These are phyloP conservation scores for Pycnonotus jocosus DNA, from an alignment of 2,113 vertebrate genomes.

Conservation along the genomic window DNA sequence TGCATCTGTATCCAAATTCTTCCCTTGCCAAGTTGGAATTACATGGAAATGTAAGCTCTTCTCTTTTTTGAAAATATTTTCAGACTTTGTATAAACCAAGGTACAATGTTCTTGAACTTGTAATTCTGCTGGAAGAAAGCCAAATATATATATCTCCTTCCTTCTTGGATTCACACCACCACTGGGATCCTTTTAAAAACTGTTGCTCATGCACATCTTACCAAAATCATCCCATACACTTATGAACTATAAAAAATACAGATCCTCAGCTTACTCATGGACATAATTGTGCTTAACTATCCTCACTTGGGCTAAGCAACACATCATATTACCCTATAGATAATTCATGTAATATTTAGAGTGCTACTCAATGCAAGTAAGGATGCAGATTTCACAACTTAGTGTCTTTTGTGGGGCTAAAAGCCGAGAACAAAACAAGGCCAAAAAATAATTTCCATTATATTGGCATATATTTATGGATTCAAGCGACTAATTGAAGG, in stretches of 20 bases:
- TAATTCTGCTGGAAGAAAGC: not conserved
- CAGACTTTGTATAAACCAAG: not conserved
- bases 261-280: not conserved
- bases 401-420: not conserved
- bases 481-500: conserved; percentile 40
- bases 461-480: not conserved
- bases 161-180: not conserved
- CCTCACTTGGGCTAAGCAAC: not conserved
- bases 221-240: not conserved
- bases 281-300: not conserved
- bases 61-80: not conserved
- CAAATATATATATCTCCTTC: not conserved
- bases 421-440: not conserved
- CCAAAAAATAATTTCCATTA: not conserved
- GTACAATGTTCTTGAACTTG: not conserved
- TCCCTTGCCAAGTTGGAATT: not conserved
- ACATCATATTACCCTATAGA: not conserved
- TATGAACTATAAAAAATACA: not conserved
- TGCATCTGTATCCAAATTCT: not conserved
- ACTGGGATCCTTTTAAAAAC: rapidly evolving
- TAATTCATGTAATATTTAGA: not conserved
- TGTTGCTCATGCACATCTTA: not conserved
- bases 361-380: not conserved
- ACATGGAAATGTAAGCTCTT: not conserved
- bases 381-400: not conserved